These are phyloP conservation scores for Epirrita christyi DNA, from an alignment of 2,888 invertebrate species.

Conservation along the genomic window DNA sequence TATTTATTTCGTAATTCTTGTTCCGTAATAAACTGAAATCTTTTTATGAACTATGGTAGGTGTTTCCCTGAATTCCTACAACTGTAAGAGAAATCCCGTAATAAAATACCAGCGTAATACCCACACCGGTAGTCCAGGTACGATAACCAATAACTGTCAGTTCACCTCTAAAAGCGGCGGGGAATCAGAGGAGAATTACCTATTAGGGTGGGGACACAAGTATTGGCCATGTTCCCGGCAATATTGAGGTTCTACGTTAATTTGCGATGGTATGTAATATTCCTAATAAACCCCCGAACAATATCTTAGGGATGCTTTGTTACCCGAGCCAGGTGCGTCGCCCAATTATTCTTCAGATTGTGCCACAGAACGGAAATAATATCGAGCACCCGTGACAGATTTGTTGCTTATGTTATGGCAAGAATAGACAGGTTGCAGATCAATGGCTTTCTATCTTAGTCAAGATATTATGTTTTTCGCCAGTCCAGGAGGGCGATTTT, in stretches of 20 bases:
- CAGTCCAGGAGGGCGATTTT: no score
- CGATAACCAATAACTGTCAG: constrained; percentile 69
- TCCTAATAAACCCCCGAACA: constrained; percentile 68
- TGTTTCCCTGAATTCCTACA: background rate
- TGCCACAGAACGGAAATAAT: constrained; percentile 58
- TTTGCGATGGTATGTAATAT: constrained; percentile 60
- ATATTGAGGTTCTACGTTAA: constrained; percentile 66
- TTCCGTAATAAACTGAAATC: no score
- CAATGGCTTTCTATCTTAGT: no score
- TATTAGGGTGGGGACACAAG: constrained; percentile 57
- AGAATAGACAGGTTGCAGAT: no score
- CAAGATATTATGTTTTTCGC: no score
- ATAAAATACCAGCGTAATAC: constrained; percentile 18
- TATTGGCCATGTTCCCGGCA: constrained; percentile 56
- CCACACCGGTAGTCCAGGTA: constrained; percentile 14
- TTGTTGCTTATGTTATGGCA: background rate
- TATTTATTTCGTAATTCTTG: no score
- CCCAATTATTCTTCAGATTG: constrained; percentile 66
- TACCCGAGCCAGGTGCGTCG: constrained; percentile 56
- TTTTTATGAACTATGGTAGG: background rate
- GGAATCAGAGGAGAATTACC: constrained; percentile 63
- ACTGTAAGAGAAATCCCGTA: constrained; percentile 9
- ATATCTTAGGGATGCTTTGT: constrained; percentile 62
- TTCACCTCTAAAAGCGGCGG: constrained; percentile 51
- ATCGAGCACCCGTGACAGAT: constrained; percentile 17